These are phyloP conservation scores for Amphiduros pacificus DNA, from an alignment of 2,888 invertebrate genomes.

Conservation along the genomic window DNA sequence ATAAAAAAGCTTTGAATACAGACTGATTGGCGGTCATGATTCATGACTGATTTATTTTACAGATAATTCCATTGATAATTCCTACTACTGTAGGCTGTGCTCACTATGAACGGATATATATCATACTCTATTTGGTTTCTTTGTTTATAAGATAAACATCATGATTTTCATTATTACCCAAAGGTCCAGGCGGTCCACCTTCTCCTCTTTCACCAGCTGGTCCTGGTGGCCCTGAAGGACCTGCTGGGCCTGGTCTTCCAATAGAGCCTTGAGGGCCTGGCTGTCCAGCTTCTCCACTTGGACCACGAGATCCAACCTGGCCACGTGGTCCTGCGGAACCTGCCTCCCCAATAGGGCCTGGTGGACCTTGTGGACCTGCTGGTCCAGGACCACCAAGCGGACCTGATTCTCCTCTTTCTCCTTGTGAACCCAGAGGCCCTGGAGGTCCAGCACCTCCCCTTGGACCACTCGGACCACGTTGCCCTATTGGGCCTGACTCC, in stretches of 20 bases:
- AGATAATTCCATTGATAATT: too few relatives aligned
- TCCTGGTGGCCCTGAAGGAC: constrained; percentile 16
- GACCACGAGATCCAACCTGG: constrained; percentile 66
- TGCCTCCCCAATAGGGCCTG: constrained; percentile 13
- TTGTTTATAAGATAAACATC: too few relatives aligned
- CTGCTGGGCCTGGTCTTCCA: constrained; percentile 10
- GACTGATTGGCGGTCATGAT: too few relatives aligned
- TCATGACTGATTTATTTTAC: too few relatives aligned
- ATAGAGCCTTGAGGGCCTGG: constrained; percentile 6
- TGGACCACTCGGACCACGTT: constrained; percentile 7
- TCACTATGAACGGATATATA: too few relatives aligned
- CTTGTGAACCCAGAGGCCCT: constrained; percentile 25
- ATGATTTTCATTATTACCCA: constrained; percentile 3
- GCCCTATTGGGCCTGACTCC: constrained; percentile 9
- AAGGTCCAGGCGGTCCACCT: constrained; percentile 19
- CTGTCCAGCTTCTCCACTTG: constrained; percentile 9
- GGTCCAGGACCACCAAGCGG: constrained; percentile 12
- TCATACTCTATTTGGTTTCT: too few relatives aligned
- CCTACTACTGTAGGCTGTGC: too few relatives aligned
- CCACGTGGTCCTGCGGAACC: constrained; percentile 22
- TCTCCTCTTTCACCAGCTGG: constrained; percentile 17
- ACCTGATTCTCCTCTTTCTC: constrained; percentile 36
- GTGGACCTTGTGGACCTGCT: constrained; percentile 14
- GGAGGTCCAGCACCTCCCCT: constrained; percentile 11
- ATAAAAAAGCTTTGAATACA: too few relatives aligned